phyloP scores from a whole-genome alignment of 92 coral and sea anemone species.

The Desmophyllum pertusum region DNA sequence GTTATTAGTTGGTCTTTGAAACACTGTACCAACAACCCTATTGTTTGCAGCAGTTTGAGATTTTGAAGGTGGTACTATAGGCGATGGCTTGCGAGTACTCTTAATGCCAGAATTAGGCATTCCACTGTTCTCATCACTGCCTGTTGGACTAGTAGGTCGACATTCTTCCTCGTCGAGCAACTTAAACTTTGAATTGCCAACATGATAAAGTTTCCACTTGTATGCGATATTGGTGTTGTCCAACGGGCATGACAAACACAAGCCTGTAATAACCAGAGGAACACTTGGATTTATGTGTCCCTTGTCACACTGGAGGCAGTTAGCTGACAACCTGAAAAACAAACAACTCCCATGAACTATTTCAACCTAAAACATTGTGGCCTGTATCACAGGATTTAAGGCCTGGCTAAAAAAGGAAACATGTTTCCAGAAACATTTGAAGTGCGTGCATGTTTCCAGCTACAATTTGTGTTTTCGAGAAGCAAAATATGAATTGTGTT shows the following conservation, averaged over 20 bases:
- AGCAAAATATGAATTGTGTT: too few relatives aligned
- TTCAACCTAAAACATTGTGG: neutral
- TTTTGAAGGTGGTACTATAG: neutral
- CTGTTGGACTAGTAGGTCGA: neutral
- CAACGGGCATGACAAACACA: slow-evolving; percentile 64
- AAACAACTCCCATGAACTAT: neutral
- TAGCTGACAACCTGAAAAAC: slow-evolving; percentile 53
- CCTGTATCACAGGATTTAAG: neutral
- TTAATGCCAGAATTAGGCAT: neutral
- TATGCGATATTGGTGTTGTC: slow-evolving; percentile 33
- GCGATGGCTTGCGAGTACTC: neutral
- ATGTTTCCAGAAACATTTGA: too few relatives aligned
- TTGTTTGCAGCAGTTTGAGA: neutral
- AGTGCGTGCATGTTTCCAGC: too few relatives aligned
- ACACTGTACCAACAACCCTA: neutral
- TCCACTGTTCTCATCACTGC: neutral
- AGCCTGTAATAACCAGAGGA: slow-evolving; percentile 56
- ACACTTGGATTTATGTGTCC: slow-evolving; percentile 67
- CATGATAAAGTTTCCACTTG: slow-evolving; percentile 62
- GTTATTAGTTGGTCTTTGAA: neutral
- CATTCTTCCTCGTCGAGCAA: slow-evolving; percentile 22
- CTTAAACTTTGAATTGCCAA: slow-evolving; percentile 7
- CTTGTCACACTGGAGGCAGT: slow-evolving; percentile 70
- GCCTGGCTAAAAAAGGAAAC: too few relatives aligned
- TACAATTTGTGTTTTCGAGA: too few relatives aligned